Percentiles rank a stretch among this genome's conserved stretches.
Conservation (phyloP, 1,140 invertebrate species). For the Anthonomus grandis region DNA sequence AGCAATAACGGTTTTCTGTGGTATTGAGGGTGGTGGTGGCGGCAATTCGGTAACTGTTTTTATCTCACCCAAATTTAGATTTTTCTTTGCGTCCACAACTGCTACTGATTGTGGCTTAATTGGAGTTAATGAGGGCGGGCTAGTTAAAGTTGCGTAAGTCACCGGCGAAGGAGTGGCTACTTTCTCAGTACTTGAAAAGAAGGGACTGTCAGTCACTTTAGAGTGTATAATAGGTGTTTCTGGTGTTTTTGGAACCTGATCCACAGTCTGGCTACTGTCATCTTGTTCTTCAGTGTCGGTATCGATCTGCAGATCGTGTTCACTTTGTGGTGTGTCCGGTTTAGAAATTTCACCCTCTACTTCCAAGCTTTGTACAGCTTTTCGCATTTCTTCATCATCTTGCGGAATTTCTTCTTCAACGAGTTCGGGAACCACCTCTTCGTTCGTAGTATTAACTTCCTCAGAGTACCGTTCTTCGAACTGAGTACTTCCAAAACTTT, state of each 20-base stretch:
- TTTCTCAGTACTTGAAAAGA: conserved; percentile 32
- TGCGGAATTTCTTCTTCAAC: conserved; percentile 59
- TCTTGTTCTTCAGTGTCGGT: conserved; percentile 74
- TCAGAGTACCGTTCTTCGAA: conserved; percentile 53
- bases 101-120: conserved; percentile 32
- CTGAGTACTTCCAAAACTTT: conserved; percentile 66
- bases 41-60: conserved; percentile 8
- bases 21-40: conserved; percentile 30
- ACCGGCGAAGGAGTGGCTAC: conserved; percentile 14
- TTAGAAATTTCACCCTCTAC: conserved; percentile 72
- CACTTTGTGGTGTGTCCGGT: conserved; percentile 79
- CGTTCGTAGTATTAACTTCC: conserved; percentile 42
- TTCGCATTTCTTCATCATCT: conserved; percentile 74
- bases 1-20: conserved; percentile 48
- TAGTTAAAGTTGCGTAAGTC: conserved; percentile 30
- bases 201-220: conserved; percentile 50
- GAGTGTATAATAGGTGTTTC: conserved; percentile 47
- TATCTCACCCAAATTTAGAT: conserved; percentile 10
- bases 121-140: conserved; percentile 44
- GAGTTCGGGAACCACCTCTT: conserved; percentile 44
- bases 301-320: conserved; percentile 80
- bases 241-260: conserved; percentile 43
- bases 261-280: conserved; percentile 44
- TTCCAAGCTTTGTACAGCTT: conserved; percentile 71
- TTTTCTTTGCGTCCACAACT: conserved; percentile 27